These are phyloP conservation scores for Tortrix viridana DNA, from an alignment of 2,888 invertebrate species.

Conservation along the genomic window DNA sequence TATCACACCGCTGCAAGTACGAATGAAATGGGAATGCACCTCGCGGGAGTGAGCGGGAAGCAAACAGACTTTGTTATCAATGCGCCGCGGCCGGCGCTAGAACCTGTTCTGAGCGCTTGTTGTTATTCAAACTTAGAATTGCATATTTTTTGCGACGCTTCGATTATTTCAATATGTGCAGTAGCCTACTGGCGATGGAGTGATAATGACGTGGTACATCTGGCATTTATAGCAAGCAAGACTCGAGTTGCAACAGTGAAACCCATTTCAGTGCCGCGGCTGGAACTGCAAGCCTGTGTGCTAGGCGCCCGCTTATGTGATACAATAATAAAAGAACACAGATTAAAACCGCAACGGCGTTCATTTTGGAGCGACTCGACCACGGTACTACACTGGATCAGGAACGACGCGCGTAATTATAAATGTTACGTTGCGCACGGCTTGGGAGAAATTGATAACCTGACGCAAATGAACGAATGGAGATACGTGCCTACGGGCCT, in stretches of 20 bases:
- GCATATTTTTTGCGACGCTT: no score
- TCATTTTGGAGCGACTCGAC: no score
- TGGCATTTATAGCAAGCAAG: no score
- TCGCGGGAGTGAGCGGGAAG: not conserved
- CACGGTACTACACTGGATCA: not conserved
- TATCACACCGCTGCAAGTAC: slow-evolving; percentile 2
- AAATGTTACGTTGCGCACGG: slow-evolving; percentile 2
- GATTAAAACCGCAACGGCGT: no score
- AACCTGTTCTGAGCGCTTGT: no score
- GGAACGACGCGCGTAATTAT: not conserved
- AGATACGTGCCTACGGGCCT: slow-evolving; percentile 5
- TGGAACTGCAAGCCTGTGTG: not conserved
- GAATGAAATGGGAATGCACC: not conserved
- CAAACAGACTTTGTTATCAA: no score
- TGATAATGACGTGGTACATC: not conserved
- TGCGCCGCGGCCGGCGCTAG: no score
- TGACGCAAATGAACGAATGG: slow-evolving; percentile 8
- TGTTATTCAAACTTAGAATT: no score
- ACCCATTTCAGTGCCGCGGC: not conserved
- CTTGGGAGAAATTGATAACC: slow-evolving; percentile 5
- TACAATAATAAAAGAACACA: not conserved
- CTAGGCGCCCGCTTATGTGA: not conserved
- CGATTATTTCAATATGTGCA: not conserved
- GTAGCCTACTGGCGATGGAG: slow-evolving; percentile 4
- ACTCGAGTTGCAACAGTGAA: not conserved